Evolutionary conservation across 2,113 vertebrate species (phyloP).

Genomic region (Capreolus pygargus): DNA sequence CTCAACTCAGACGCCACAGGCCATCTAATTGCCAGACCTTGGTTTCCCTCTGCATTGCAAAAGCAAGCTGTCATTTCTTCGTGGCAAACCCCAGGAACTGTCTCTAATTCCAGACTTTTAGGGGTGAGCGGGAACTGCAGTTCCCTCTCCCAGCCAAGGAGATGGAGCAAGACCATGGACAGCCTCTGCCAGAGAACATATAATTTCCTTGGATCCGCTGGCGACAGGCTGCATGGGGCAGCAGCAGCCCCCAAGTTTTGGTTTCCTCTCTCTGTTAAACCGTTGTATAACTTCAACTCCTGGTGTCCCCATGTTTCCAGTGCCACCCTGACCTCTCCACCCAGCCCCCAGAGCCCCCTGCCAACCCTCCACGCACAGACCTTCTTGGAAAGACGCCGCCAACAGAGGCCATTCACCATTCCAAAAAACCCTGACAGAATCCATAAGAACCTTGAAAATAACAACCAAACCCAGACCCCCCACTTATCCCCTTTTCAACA

Average conservation of each 20-base stretch:
- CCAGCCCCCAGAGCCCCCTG: neutral
- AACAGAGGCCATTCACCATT: neutral
- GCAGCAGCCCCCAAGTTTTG: neutral
- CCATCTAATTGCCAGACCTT: neutral
- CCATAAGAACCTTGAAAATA: slow-evolving; percentile 31
- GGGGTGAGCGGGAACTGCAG: neutral
- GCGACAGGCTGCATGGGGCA: slow-evolving; percentile 22
- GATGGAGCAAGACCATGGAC: slow-evolving; percentile 42
- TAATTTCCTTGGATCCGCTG: slow-evolving; percentile 63
- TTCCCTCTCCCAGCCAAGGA: neutral
- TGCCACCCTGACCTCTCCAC: slow-evolving; percentile 38
- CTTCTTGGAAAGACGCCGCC: slow-evolving; percentile 17
- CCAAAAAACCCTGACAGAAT: slow-evolving; percentile 47
- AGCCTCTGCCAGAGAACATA: slow-evolving; percentile 52
- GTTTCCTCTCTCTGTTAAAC: slow-evolving; percentile 19
- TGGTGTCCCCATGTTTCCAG: neutral
- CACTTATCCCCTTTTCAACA: neutral
- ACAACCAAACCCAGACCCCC: neutral
- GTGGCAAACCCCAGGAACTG: slow-evolving; percentile 49
- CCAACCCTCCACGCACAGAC: neutral
- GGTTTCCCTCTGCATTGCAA: slow-evolving; percentile 14
- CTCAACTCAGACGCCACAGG: neutral
- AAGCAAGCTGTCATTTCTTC: slow-evolving; percentile 40
- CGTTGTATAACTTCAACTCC: slow-evolving; percentile 43
- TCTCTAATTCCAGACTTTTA: slow-evolving; percentile 15